Evolutionary conservation across 2,888 invertebrate species (phyloP).

Genomic region (Peribatodes rhomboidaria): DNA sequence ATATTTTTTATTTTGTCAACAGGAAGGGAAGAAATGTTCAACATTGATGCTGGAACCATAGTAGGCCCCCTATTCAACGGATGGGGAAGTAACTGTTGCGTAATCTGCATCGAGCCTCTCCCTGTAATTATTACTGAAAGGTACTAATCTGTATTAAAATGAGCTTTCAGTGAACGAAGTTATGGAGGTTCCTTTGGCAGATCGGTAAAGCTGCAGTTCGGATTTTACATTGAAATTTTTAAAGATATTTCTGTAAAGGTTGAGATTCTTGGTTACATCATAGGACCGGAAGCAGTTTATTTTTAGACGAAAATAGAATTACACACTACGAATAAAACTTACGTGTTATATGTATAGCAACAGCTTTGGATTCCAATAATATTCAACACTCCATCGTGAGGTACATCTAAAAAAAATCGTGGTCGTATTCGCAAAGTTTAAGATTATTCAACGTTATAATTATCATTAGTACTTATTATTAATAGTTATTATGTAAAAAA

Average conservation of each 20-base stretch:
- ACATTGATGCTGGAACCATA: not conserved
- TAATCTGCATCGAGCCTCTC: constrained; percentile 24
- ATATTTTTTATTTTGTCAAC: not conserved
- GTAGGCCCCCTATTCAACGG: constrained; percentile 8
- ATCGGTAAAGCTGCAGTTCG: constrained; percentile 14
- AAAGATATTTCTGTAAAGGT: not conserved
- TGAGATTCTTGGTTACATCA: not conserved
- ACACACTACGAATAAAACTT: too few relatives aligned
- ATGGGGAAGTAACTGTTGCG: constrained; percentile 15
- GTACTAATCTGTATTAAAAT: constrained; percentile 38
- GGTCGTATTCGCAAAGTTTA: too few relatives aligned
- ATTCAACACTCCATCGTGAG: too few relatives aligned
- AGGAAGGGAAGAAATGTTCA: not conserved
- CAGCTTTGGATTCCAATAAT: too few relatives aligned
- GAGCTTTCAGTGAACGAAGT: constrained; percentile 28
- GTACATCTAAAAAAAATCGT: too few relatives aligned
- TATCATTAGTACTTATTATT: too few relatives aligned
- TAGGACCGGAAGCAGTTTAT: too few relatives aligned
- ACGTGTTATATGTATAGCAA: too few relatives aligned
- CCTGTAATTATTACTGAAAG: constrained; percentile 37
- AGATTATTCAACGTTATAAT: too few relatives aligned
- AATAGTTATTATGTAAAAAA: too few relatives aligned
- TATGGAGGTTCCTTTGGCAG: constrained; percentile 19
- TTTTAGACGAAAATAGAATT: too few relatives aligned
- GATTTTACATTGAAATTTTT: constrained; percentile 7